Percentiles rank a stretch among this genome's conserved stretches.
Evolutionary conservation across 1,140 invertebrate species (phyloP).

Genomic region (Drosophila varians): DNA sequence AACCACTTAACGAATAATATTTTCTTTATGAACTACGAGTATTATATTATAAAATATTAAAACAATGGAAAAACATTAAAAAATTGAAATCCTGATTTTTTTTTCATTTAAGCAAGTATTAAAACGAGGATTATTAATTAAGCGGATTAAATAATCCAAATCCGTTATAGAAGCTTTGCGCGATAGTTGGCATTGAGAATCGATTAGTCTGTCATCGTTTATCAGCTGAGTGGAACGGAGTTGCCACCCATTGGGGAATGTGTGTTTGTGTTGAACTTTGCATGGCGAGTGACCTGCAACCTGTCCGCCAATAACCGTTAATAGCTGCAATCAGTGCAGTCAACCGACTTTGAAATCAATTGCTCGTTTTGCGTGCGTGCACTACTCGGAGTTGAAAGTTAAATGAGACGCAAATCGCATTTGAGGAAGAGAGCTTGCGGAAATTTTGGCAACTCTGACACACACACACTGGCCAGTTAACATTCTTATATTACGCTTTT

Average conservation of each 20-base stretch:
- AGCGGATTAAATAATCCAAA: not conserved
- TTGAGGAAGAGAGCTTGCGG: not conserved
- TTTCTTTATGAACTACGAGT: too few relatives aligned
- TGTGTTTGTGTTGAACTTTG: constrained; percentile 6
- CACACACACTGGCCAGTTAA: constrained; percentile 28
- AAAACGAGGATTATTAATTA: too few relatives aligned
- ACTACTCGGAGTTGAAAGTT: not conserved
- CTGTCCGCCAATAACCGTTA: not conserved
- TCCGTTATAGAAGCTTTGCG: not conserved
- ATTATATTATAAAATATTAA: too few relatives aligned
- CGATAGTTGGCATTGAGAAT: not conserved
- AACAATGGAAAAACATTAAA: too few relatives aligned
- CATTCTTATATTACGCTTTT: constrained; percentile 26
- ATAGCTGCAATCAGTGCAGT: not conserved
- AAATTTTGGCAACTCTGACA: constrained; percentile 20
- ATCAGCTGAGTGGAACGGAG: constrained; percentile 1
- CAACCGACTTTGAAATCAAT: not conserved
- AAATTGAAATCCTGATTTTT: too few relatives aligned
- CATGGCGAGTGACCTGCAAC: constrained; percentile 5
- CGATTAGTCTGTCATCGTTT: not conserved
- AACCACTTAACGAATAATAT: too few relatives aligned
- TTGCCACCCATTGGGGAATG: not conserved
- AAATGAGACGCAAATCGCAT: not conserved
- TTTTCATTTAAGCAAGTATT: too few relatives aligned
- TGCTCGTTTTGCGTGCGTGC: not conserved